Conservation (phyloP, 2,888 invertebrate species). For the Priocnemis perturbator region DNA sequence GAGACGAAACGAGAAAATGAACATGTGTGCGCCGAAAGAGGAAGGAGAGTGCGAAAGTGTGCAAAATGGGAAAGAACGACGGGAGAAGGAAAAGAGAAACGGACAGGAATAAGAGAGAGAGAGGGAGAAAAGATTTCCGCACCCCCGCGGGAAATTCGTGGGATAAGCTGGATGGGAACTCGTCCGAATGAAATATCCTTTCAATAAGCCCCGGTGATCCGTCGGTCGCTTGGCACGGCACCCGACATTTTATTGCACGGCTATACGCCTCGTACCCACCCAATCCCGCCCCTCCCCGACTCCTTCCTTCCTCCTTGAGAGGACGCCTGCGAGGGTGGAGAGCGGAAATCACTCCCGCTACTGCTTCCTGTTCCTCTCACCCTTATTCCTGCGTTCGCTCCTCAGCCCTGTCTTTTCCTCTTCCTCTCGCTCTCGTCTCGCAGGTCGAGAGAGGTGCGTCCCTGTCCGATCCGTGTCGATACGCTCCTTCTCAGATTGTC, state of each 20-base stretch:
- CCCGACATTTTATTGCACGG: constrained; percentile 73
- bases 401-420: constrained; percentile 18
- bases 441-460: background rate
- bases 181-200: constrained; percentile 73
- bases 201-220: constrained; percentile 73
- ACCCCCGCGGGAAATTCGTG: constrained; percentile 68
- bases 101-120: constrained; percentile 11
- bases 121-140: constrained; percentile 52
- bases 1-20: constrained; percentile 4
- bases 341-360: constrained; percentile 1
- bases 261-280: constrained; percentile 34
- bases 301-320: constrained; percentile 1
- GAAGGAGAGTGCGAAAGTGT: constrained; percentile 19
- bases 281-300: constrained; percentile 1
- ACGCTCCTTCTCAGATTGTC: no score
- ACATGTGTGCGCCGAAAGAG: background rate
- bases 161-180: constrained; percentile 67
- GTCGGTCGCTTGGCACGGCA: constrained; percentile 71
- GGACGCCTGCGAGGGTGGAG: background rate
- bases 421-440: constrained; percentile 16
- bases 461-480: no score
- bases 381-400: background rate
- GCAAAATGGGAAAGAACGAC: constrained; percentile 34
- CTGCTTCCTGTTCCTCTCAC: constrained; percentile 2
- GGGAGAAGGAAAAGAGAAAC: constrained; percentile 21